A percentile compares a stretch with the other conserved stretches of the same genome.
Evolutionary conservation across 2,797 vertebrate genomes (phyloP).

Genomic region (Trachurus trachurus): DNA sequence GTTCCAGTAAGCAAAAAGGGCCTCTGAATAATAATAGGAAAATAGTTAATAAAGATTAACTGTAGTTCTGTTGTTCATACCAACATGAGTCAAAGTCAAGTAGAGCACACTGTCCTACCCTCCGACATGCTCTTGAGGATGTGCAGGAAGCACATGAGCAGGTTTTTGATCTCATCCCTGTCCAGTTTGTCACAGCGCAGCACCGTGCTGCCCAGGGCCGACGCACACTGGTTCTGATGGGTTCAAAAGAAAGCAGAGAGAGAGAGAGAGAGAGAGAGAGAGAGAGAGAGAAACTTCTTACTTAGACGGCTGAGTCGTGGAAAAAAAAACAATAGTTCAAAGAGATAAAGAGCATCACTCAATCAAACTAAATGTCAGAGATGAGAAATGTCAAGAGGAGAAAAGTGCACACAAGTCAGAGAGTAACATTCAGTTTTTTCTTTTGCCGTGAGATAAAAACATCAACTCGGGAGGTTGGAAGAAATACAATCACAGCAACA

Average conservation of each 20-base stretch:
- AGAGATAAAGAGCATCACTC: conserved; percentile 36
- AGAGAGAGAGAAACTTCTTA: background rate
- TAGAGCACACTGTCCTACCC: conserved; percentile 81
- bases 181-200: conserved; percentile 96
- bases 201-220: conserved; percentile 88
- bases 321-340: background rate
- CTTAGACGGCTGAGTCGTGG: background rate
- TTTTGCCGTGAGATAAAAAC: conserved; percentile 44
- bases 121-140: conserved; percentile 99
- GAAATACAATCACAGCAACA: conserved; percentile 2
- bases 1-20: conserved; percentile 97
- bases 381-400: conserved; percentile 43
- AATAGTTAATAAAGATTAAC: background rate
- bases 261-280: background rate
- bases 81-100: background rate
- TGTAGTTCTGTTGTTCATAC: background rate
- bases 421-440: background rate
- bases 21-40: conserved; percentile 84
- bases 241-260: background rate
- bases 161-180: conserved; percentile 94
- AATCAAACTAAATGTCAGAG: conserved; percentile 36
- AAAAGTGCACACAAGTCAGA: background rate
- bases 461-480: conserved; percentile 4
- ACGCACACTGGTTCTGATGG: conserved; percentile 88
- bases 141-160: conserved; percentile 97